Conservation (phyloP, 2,888 invertebrate species). For the Baccha elongata region DNA sequence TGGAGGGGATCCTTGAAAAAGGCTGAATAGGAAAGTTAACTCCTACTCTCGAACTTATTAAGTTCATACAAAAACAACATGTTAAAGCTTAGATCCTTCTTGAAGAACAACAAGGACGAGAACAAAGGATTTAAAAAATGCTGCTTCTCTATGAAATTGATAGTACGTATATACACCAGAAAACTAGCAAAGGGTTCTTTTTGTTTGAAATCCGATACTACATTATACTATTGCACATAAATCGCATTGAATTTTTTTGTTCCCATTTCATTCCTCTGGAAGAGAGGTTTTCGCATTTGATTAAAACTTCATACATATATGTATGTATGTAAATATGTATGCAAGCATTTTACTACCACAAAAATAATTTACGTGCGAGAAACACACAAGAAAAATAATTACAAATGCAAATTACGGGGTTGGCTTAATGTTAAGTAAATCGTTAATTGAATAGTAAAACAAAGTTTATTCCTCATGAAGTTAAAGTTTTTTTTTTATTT, state of each 20-base stretch:
- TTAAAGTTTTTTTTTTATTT: neutral
- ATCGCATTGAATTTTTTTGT: conserved; percentile 41
- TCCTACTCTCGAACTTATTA: conserved; percentile 6
- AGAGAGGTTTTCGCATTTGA: conserved; percentile 1
- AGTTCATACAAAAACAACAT: conserved; percentile 39
- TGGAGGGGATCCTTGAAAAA: conserved; percentile 14
- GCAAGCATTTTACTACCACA: conserved; percentile 19
- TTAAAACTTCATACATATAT: too few relatives aligned
- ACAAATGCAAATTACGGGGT: conserved; percentile 67
- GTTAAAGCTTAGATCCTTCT: conserved; percentile 32
- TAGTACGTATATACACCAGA: conserved; percentile 29
- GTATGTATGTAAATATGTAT: neutral
- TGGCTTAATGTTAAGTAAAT: conserved; percentile 55
- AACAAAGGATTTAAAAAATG: conserved; percentile 67
- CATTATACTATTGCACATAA: conserved; percentile 35
- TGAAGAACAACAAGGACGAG: conserved; percentile 16
- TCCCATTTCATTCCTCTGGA: neutral
- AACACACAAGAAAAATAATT: conserved; percentile 60
- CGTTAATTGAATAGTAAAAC: conserved; percentile 64
- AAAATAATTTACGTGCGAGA: conserved; percentile 31
- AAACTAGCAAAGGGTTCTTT: conserved; percentile 30
- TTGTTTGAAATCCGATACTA: conserved; percentile 57
- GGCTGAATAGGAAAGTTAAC: neutral
- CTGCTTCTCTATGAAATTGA: conserved; percentile 51
- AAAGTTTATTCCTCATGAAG: neutral